phyloP scores from a whole-genome alignment of 1,140 invertebrate genomes.

The Elymnias hypermnestra region DNA sequence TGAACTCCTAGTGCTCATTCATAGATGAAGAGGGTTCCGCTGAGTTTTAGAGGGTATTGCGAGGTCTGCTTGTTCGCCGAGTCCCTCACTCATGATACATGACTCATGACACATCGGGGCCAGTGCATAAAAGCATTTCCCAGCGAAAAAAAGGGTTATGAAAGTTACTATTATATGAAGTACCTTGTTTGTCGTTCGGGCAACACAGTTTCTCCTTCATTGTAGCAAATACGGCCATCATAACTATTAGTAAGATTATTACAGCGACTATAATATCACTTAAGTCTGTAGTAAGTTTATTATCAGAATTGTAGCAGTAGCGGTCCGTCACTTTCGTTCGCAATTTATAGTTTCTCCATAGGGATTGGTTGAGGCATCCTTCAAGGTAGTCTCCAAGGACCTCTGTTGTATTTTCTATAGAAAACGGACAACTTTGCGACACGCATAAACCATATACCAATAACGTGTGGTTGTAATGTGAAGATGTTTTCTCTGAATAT shows the following conservation, averaged over 20 bases:
- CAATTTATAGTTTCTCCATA: constrained; percentile 14
- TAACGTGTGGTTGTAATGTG: constrained; percentile 38
- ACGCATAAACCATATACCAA: constrained; percentile 38
- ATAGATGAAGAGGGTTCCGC: too few species aligned
- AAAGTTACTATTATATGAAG: too few species aligned
- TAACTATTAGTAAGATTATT: constrained; percentile 21
- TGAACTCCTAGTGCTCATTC: too few species aligned
- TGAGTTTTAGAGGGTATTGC: too few species aligned
- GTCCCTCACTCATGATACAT: too few species aligned
- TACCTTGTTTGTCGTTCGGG: constrained; percentile 13
- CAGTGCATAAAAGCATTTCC: too few species aligned
- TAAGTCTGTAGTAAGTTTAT: constrained; percentile 14
- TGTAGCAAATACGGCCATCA: constrained; percentile 30
- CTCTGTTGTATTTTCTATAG: constrained; percentile 22
- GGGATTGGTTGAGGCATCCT: constrained; percentile 21
- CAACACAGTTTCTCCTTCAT: constrained; percentile 22
- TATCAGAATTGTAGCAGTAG: constrained; percentile 19
- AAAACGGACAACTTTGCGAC: constrained; percentile 28
- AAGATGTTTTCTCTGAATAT: constrained; percentile 31
- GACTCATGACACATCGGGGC: too few species aligned
- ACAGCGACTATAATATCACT: constrained; percentile 24
- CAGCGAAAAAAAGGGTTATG: too few species aligned
- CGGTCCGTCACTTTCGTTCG: constrained; percentile 23
- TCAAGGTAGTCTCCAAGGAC: constrained; percentile 14
- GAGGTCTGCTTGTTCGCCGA: too few species aligned